These are phyloP conservation scores for Caenorhabditis macrosperma DNA, from an alignment of 2,888 invertebrate genomes.

Conservation along the genomic window DNA sequence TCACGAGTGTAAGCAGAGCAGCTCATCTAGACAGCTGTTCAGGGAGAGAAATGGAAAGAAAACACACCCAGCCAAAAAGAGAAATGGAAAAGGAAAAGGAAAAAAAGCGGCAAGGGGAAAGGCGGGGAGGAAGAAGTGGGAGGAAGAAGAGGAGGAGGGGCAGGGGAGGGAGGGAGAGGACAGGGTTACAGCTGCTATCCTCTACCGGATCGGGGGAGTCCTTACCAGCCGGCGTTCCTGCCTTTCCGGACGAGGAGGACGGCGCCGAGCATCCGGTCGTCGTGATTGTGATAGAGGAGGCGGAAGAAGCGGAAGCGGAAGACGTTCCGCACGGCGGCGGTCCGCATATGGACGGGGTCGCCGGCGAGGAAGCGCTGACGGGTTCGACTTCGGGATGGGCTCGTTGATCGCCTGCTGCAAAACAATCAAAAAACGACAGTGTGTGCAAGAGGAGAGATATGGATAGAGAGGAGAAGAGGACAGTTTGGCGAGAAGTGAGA, in stretches of 20 bases:
- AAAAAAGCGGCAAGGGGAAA: conserved; percentile 20
- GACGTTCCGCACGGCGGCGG: conserved; percentile 35
- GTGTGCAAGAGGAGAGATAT: conserved; percentile 17
- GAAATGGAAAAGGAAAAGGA: conserved; percentile 13
- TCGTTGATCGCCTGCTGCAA: conserved; percentile 78
- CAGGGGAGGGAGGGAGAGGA: conserved; percentile 13
- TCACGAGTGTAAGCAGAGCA: conserved; percentile 7
- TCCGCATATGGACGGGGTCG: conserved; percentile 34
- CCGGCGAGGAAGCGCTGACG: conserved; percentile 25
- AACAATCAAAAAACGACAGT: conserved; percentile 32
- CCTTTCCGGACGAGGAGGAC: conserved; percentile 18
- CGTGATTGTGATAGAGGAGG: conserved; percentile 36
- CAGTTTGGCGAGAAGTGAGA: conserved; percentile 13
- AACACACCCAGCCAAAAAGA: conserved; percentile 31
- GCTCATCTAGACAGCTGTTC: neutral
- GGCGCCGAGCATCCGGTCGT: conserved; percentile 31
- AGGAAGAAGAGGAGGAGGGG: neutral
- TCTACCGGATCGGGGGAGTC: too few relatives aligned
- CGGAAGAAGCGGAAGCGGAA: conserved; percentile 36
- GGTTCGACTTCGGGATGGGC: conserved; percentile 76
- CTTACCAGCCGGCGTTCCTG: conserved; percentile 39
- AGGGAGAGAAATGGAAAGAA: neutral
- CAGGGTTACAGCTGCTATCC: too few relatives aligned
- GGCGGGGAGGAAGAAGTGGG: conserved; percentile 18
- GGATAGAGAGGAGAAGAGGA: conserved; percentile 1